These are phyloP conservation scores for Coelinius sp. DNA, from an alignment of 2,888 invertebrate genomes.

Conservation along the genomic window DNA sequence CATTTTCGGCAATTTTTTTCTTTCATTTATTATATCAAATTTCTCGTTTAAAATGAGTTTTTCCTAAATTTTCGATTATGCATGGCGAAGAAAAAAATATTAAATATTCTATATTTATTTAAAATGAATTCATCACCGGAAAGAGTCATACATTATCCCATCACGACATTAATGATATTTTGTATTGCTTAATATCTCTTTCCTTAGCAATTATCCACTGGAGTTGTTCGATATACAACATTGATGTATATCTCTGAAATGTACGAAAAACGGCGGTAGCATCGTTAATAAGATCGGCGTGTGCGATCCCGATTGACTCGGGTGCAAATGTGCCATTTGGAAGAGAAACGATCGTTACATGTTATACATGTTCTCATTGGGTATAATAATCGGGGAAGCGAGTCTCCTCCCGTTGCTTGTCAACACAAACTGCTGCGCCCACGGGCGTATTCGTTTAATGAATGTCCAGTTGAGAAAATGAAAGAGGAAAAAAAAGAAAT, in stretches of 20 bases:
- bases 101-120: no score
- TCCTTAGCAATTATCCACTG: slow-evolving; percentile 1
- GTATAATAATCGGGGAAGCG: background rate
- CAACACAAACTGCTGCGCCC: slow-evolving; percentile 17
- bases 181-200: slow-evolving; percentile 17
- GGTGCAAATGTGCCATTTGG: background rate
- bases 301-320: slow-evolving; percentile 16
- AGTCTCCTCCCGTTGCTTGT: slow-evolving; percentile 13
- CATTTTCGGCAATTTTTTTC: background rate
- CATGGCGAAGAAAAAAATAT: no score
- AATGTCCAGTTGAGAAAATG: slow-evolving; percentile 16
- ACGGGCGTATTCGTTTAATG: slow-evolving; percentile 37
- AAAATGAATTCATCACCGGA: background rate
- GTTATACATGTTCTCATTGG: background rate
- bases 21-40: background rate
- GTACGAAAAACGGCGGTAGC: background rate
- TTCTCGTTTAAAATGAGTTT: background rate
- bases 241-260: slow-evolving; percentile 10
- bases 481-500: background rate
- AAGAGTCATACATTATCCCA: background rate
- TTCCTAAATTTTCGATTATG: background rate
- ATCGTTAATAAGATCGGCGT: slow-evolving; percentile 27
- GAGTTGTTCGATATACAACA: background rate
- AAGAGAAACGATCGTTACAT: slow-evolving; percentile 21
- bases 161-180: background rate